These are phyloP conservation scores for Sigmodon hispidus DNA, from an alignment of 2,113 vertebrate species.

Conservation along the genomic window DNA sequence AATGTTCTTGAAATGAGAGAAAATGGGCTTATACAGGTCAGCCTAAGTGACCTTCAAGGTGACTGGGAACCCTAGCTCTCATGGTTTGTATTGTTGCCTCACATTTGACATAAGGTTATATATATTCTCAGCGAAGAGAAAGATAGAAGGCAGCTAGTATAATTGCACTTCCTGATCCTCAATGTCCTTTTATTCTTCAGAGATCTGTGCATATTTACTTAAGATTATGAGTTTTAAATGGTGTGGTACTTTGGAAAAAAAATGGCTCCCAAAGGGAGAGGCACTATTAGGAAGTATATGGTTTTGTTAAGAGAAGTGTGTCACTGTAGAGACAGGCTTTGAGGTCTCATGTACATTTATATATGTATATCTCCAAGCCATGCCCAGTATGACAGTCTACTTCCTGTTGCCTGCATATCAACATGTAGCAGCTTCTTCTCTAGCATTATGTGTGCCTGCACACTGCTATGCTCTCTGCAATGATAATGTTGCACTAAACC, in stretches of 20 bases:
- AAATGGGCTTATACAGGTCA: neutral
- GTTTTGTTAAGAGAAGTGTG: neutral
- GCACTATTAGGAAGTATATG: neutral
- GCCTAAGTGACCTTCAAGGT: neutral
- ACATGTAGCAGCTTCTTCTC: neutral
- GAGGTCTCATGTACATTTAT: no score
- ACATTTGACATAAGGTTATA: neutral
- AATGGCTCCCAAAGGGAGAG: neutral
- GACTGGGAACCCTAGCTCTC: neutral
- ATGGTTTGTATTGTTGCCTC: neutral
- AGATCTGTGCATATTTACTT: neutral
- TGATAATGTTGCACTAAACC: neutral
- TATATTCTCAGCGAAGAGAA: neutral
- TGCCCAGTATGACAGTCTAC: neutral
- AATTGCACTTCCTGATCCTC: neutral
- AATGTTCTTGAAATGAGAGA: neutral
- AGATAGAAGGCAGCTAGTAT: neutral
- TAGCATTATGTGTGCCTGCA: neutral
- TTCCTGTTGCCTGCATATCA: neutral
- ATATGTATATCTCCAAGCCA: neutral
- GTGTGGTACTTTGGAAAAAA: neutral
- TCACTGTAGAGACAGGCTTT: neutral
- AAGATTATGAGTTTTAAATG: neutral
- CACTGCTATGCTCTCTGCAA: rapidly evolving
- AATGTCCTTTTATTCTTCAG: neutral